Evolutionary conservation across 2,797 vertebrate species (phyloP).

Genomic region (Sebastes cheni): DNA sequence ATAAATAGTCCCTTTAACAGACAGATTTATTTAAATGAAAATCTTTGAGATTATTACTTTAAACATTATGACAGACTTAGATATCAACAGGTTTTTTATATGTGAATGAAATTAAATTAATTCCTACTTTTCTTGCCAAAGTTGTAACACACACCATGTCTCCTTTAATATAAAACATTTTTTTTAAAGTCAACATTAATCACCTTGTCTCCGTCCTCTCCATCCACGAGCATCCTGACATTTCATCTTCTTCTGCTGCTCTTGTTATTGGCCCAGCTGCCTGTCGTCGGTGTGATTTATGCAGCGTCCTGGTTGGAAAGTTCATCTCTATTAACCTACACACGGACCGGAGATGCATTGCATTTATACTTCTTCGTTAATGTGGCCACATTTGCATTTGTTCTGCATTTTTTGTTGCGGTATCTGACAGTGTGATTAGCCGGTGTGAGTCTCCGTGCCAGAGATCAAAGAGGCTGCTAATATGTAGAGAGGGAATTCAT

Average conservation of each 20-base stretch:
- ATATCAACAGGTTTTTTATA: too few species aligned
- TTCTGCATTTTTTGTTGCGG: background rate
- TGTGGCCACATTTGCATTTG: slow-evolving; percentile 9
- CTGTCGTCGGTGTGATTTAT: background rate
- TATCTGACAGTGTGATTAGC: background rate
- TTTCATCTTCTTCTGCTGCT: background rate
- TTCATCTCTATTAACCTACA: slow-evolving; percentile 33
- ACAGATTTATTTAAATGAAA: too few species aligned
- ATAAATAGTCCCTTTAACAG: too few species aligned
- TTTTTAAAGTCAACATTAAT: background rate
- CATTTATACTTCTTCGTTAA: background rate
- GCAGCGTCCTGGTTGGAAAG: background rate
- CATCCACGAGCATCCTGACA: background rate
- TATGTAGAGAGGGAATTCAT: background rate
- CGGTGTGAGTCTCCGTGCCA: background rate
- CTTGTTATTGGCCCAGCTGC: background rate
- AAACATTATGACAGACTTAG: too few species aligned
- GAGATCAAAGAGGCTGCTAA: background rate
- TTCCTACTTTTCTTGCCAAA: background rate
- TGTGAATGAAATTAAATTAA: background rate
- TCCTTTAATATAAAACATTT: background rate
- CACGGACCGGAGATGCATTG: background rate
- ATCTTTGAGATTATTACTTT: too few species aligned
- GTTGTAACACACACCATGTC: background rate
- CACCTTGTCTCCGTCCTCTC: background rate